Evolutionary conservation across 2,888 invertebrate genomes (phyloP).

Genomic region (Fissipunctia ypsillon): DNA sequence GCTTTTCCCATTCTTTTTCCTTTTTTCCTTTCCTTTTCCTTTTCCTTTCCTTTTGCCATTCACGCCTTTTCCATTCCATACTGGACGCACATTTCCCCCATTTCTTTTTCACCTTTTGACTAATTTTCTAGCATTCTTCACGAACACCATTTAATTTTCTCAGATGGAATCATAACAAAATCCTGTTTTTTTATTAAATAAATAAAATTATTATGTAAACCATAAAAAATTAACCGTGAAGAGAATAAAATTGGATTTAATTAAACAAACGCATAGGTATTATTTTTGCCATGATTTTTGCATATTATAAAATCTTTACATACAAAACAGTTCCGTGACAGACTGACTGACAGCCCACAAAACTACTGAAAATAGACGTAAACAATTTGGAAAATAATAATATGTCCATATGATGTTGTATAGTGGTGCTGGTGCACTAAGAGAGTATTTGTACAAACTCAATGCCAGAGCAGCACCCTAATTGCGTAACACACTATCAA

Average conservation of each 20-base stretch:
- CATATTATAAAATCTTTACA: not conserved
- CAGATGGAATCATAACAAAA: not conserved
- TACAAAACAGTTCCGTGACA: not conserved
- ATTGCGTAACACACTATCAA: too few species aligned
- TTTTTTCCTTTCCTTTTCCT: too few species aligned
- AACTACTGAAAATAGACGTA: not conserved
- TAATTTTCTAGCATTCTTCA: not conserved
- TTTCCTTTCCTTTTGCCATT: too few species aligned
- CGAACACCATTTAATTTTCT: not conserved
- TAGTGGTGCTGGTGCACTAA: not conserved
- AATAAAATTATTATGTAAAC: constrained; percentile 7
- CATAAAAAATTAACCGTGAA: constrained; percentile 24
- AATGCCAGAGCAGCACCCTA: too few species aligned
- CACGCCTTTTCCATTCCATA: too few species aligned
- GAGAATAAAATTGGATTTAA: constrained; percentile 30
- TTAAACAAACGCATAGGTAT: constrained; percentile 40
- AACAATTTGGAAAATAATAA: not conserved
- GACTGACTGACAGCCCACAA: not conserved
- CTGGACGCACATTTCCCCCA: not conserved
- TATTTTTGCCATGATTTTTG: not conserved
- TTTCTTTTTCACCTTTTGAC: not conserved
- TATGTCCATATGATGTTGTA: not conserved
- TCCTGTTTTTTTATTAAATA: not conserved
- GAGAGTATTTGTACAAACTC: not conserved
- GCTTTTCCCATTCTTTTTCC: too few species aligned